Conservation (phyloP, 2,888 invertebrate species). For the Agriotes lineatus region DNA sequence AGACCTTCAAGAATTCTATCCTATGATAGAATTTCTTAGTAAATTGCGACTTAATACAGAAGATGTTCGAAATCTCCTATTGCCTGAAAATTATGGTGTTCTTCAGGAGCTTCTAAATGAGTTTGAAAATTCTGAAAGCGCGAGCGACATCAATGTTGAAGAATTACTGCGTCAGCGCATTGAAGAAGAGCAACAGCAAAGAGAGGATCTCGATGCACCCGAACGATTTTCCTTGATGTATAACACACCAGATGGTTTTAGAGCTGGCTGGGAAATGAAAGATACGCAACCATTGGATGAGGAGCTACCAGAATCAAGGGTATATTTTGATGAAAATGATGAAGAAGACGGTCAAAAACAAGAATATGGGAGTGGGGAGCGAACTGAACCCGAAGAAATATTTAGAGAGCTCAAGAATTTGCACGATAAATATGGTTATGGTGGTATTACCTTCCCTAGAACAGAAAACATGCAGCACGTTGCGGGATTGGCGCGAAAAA, state of each 20-base stretch:
- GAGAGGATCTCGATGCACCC: constrained; percentile 43
- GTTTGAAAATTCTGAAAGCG: constrained; percentile 49
- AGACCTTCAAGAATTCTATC: constrained; percentile 54
- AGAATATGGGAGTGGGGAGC: constrained; percentile 60
- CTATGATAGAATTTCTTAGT: constrained; percentile 45
- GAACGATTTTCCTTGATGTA: constrained; percentile 64
- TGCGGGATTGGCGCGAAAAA: constrained; percentile 40
- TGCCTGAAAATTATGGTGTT: constrained; percentile 45
- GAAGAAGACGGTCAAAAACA: constrained; percentile 56
- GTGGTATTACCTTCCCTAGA: constrained; percentile 31
- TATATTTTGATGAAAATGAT: constrained; percentile 70
- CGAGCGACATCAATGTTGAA: constrained; percentile 36
- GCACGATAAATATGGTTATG: constrained; percentile 42
- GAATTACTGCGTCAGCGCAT: constrained; percentile 40
- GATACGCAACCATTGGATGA: constrained; percentile 56
- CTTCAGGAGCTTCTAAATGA: constrained; percentile 50
- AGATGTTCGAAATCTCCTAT: constrained; percentile 40
- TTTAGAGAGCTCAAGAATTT: constrained; percentile 57
- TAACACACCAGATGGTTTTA: constrained; percentile 67
- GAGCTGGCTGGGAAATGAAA: constrained; percentile 64
- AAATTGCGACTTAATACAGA: constrained; percentile 37
- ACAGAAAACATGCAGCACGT: constrained; percentile 39
- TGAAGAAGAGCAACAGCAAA: constrained; percentile 45
- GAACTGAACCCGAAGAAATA: constrained; percentile 51
- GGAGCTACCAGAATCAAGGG: constrained; percentile 68